phyloP scores from a whole-genome alignment of 2,113 vertebrate species.

The Hemichromis elongatus region DNA sequence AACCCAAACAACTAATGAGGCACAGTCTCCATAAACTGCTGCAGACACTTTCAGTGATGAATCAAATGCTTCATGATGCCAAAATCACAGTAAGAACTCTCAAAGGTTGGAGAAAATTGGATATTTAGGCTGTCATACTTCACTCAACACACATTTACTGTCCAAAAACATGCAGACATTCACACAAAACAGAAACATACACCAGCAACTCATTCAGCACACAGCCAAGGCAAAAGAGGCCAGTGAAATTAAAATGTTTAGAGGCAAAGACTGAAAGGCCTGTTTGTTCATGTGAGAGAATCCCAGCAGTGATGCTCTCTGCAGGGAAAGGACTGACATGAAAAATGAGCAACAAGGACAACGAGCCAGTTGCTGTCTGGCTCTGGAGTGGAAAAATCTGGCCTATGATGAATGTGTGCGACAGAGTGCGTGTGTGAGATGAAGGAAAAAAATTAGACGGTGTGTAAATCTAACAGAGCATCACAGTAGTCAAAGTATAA shows the following conservation, averaged over 20 bases:
- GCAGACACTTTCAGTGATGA: constrained; percentile 8
- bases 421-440: background rate
- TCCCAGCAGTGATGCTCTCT: constrained; percentile 47
- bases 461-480: background rate
- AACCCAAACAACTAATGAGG: constrained; percentile 26
- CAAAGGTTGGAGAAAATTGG: constrained; percentile 25
- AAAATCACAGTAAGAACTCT: background rate
- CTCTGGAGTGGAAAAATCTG: constrained; percentile 46
- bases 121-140: constrained; percentile 30
- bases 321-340: constrained; percentile 50
- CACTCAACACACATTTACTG: constrained; percentile 33
- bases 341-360: constrained; percentile 39
- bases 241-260: constrained; percentile 57
- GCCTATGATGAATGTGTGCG: constrained; percentile 15
- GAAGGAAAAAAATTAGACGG: background rate
- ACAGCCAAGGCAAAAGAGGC: constrained; percentile 32
- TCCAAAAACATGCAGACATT: constrained; percentile 5
- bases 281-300: constrained; percentile 55
- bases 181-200: constrained; percentile 18
- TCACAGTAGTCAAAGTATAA: background rate
- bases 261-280: constrained; percentile 40
- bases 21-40: constrained; percentile 5
- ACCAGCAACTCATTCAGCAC: constrained; percentile 16
- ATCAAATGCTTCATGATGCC: background rate
- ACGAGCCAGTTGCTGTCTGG: constrained; percentile 42